Conservation (phyloP, 2,797 vertebrate species). For the Clarias laeviceps region DNA sequence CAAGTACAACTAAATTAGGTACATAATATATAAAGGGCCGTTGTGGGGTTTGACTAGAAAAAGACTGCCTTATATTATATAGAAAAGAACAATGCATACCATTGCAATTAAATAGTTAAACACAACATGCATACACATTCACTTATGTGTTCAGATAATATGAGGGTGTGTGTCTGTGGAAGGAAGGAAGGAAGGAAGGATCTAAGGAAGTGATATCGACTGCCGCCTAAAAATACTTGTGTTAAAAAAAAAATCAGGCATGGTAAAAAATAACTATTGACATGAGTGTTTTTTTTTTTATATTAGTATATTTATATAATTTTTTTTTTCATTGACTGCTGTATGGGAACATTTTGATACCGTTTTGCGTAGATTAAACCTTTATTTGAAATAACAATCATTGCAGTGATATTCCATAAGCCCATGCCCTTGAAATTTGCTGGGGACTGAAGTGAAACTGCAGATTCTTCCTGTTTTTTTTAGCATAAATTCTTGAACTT, state of each 20-base stretch:
- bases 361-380: background rate
- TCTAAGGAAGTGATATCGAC: background rate
- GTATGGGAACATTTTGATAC: background rate
- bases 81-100: background rate
- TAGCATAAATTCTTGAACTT: background rate
- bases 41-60: background rate
- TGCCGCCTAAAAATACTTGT: background rate
- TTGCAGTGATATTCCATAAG: background rate
- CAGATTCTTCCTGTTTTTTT: background rate
- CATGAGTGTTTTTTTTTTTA: background rate
- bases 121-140: background rate
- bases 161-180: background rate
- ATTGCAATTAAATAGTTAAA: background rate
- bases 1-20: background rate
- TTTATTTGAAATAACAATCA: constrained; percentile 25
- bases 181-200: background rate
- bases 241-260: background rate
- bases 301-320: background rate
- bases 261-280: background rate
- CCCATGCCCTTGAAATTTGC: background rate
- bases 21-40: background rate
- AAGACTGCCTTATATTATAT: background rate
- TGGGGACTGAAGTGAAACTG: background rate
- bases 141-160: background rate
- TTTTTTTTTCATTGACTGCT: background rate